phyloP scores from a whole-genome alignment of 2,797 vertebrate species.

The Phylloscopus collybita region DNA sequence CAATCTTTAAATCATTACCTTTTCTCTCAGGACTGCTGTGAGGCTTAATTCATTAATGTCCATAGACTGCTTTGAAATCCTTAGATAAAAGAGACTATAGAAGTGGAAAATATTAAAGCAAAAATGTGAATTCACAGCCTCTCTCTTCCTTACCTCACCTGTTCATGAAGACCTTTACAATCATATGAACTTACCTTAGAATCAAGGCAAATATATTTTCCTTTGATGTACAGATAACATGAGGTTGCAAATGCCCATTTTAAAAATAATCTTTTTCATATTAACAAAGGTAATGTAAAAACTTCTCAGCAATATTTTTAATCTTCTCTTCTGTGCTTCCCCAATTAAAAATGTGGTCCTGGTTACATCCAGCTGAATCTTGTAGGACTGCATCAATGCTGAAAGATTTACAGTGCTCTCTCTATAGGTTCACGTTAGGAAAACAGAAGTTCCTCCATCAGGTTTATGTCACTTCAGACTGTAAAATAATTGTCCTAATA shows the following conservation, averaged over 20 bases:
- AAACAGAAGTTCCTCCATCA: not conserved
- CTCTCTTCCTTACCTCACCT: conserved; percentile 19
- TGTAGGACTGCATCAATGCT: not conserved
- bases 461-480: not conserved
- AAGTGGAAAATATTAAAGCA: conserved; percentile 43
- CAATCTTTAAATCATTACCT: conserved; percentile 37
- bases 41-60: conserved; percentile 57
- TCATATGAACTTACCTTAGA: not conserved
- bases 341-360: conserved; percentile 15
- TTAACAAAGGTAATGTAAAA: conserved; percentile 1
- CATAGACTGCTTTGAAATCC: conserved; percentile 47
- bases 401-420: not conserved
- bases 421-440: not conserved
- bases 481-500: not conserved
- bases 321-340: not conserved
- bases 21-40: conserved; percentile 22
- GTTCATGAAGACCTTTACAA: not conserved
- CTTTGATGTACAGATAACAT: not conserved
- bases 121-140: conserved; percentile 3
- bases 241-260: not conserved
- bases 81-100: conserved; percentile 53
- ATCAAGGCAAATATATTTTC: not conserved
- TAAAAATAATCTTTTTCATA: not conserved
- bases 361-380: not conserved
- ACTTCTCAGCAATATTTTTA: not conserved